A percentile compares a stretch with the other conserved stretches of the same genome.
Conservation (phyloP, 2,888 invertebrate species). For the Steinernema carpocapsae region DNA sequence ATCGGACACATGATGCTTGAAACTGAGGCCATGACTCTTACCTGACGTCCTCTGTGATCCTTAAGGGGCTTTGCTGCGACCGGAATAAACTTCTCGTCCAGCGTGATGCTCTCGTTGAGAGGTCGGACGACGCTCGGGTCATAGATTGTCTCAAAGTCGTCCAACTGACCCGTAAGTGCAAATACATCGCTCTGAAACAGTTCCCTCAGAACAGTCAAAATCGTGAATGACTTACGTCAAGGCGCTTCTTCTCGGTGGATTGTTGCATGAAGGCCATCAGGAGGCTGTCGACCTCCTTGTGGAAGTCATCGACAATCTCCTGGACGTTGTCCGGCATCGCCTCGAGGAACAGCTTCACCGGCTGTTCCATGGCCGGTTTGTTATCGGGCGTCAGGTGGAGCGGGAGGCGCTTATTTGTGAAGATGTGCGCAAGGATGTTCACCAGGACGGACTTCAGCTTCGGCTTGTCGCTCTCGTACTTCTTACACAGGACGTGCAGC, state of each 20-base stretch:
- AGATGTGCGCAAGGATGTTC: conserved; percentile 59
- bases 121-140: conserved; percentile 36
- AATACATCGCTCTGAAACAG: conserved; percentile 42
- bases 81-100: conserved; percentile 41
- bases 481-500: conserved; percentile 58
- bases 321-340: conserved; percentile 48
- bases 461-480: conserved; percentile 41
- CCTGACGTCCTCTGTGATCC: conserved; percentile 38
- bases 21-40: too few species aligned
- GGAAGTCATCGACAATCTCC: conserved; percentile 54
- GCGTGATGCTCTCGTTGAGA: conserved; percentile 37
- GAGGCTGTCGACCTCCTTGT: conserved; percentile 52
- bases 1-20: too few species aligned
- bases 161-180: conserved; percentile 39
- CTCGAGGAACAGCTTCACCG: conserved; percentile 40
- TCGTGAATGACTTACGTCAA: conserved; percentile 54
- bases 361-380: conserved; percentile 41
- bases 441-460: conserved; percentile 55
- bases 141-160: conserved; percentile 4
- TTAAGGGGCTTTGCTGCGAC: conserved; percentile 8
- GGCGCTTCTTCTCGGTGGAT: conserved; percentile 47
- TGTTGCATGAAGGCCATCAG: conserved; percentile 56
- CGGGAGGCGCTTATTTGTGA: conserved; percentile 61
- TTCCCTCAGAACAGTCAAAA: neutral
- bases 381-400: conserved; percentile 52